phyloP scores from a whole-genome alignment of 2,113 vertebrate genomes.

The Crotalus horridus region DNA sequence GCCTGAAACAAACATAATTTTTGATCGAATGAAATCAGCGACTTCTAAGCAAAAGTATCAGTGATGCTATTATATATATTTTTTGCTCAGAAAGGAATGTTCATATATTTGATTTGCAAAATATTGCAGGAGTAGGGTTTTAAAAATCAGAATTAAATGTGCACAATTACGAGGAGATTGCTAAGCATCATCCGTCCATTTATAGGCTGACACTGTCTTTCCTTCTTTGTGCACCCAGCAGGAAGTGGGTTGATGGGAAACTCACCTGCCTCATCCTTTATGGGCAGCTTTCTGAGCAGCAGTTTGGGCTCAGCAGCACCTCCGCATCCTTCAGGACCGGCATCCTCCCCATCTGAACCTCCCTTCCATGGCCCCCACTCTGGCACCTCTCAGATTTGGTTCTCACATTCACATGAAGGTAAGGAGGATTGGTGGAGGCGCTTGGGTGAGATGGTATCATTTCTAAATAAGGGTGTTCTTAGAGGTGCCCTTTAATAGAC shows the following conservation, averaged over 20 bases:
- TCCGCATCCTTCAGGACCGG: slow-evolving; percentile 80
- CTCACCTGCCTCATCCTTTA: slow-evolving; percentile 86
- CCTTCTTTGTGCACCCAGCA: slow-evolving; percentile 58
- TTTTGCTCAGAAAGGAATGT: neutral
- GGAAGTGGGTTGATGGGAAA: slow-evolving; percentile 93
- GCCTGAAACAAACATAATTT: neutral
- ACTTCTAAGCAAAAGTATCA: neutral
- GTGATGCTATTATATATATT: neutral
- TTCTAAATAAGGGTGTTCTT: neutral
- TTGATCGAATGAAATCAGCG: neutral
- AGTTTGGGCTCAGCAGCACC: slow-evolving; percentile 87
- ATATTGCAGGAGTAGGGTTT: neutral
- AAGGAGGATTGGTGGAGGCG: slow-evolving; percentile 39
- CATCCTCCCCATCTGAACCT: slow-evolving; percentile 86
- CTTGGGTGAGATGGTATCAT: neutral
- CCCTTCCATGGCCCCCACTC: slow-evolving; percentile 89
- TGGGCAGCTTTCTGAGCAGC: slow-evolving; percentile 94
- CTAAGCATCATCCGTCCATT: neutral
- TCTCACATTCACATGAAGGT: slow-evolving; percentile 98
- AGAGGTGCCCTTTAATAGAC: neutral
- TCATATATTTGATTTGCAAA: neutral
- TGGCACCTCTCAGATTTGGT: slow-evolving; percentile 93
- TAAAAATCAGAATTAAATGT: neutral
- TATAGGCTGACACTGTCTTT: neutral
- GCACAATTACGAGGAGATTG: neutral